Base-by-base conservation (phyloP, 2,888 invertebrate genomes). In the Drosophila picticornis region DNA sequence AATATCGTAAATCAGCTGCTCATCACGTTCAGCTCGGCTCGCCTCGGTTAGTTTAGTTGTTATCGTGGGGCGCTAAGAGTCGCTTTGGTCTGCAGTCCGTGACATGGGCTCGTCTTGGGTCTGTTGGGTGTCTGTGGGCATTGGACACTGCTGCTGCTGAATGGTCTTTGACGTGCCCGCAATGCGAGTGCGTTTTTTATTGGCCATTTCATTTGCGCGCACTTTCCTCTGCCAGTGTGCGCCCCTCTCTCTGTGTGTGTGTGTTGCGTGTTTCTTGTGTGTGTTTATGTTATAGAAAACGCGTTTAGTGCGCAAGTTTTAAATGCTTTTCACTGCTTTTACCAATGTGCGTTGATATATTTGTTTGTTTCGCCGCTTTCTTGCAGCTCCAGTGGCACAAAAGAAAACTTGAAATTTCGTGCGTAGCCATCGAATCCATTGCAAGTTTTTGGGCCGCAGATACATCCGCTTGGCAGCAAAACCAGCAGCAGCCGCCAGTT, bases 1-100 rank as follows among this genome's bases (percentile, higher is more conserved):
- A 77, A 83, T 90, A 88, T 83, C 89, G 89, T 87, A 88, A 88
- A 80, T 86, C 79, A 86, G 77, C 73, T 83, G 84, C 80, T 75
- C 79, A 77, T 73, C 81, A 88, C 81, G 79, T 79, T 78, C 71
- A 64, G 70, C 67, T 51, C 46, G 53, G 55, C 52, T 59, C 65
- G 53, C 61, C 64, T 69, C 46, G 4, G 46, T 65, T n/a, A 51
- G 51, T 40, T 40, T 22, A 63, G 66, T 72, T 72, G 77, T 67
- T 51, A 31, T 58, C 43, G 62, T 74, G 53, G 52, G 53, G 69
- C 67, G 72, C 66, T 73, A 50, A 51, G 68, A 62, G 73, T 80
- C 69, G 62, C 61, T 68, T 63, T 66, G 69, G 46, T 76, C 32
- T 60, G 59, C 51, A 40, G 40, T 57, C 61, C 46, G 59, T 70